Percentiles rank a stretch among this genome's conserved stretches.
Evolutionary conservation across 2,113 vertebrate genomes (phyloP).

Genomic region (Carollia perspicillata): DNA sequence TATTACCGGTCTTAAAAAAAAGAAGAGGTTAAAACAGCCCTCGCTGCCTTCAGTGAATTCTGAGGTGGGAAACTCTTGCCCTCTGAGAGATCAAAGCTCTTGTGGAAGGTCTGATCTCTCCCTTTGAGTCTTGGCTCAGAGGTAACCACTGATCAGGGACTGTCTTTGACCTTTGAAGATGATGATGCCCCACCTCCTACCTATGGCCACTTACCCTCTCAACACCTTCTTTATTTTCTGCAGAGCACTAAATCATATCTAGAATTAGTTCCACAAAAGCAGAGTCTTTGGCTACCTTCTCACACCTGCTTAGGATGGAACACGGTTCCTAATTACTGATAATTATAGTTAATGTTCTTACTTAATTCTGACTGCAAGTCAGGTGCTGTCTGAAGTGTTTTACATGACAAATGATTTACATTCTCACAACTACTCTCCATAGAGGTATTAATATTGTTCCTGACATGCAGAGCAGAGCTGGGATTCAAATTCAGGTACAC

Average conservation of each 20-base stretch:
- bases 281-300: background rate
- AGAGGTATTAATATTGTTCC: background rate
- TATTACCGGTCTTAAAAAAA: background rate
- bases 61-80: background rate
- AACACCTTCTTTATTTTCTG: background rate
- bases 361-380: background rate
- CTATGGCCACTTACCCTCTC: background rate
- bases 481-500: background rate
- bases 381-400: background rate
- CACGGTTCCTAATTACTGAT: background rate
- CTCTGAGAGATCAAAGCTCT: background rate
- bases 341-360: background rate
- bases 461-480: background rate
- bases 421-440: background rate
- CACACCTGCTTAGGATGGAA: background rate
- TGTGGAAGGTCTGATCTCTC: rapidly evolving
- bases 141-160: no score
- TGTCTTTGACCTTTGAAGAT: background rate
- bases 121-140: background rate
- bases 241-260: background rate
- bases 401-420: background rate
- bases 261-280: background rate
- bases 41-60: background rate
- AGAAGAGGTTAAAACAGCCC: background rate
- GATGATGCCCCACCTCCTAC: background rate